Evolutionary conservation across 2,797 vertebrate species (phyloP), one percentile per base, ranked within the genome.

Genomic region (Enteromius treurensis): DNA sequence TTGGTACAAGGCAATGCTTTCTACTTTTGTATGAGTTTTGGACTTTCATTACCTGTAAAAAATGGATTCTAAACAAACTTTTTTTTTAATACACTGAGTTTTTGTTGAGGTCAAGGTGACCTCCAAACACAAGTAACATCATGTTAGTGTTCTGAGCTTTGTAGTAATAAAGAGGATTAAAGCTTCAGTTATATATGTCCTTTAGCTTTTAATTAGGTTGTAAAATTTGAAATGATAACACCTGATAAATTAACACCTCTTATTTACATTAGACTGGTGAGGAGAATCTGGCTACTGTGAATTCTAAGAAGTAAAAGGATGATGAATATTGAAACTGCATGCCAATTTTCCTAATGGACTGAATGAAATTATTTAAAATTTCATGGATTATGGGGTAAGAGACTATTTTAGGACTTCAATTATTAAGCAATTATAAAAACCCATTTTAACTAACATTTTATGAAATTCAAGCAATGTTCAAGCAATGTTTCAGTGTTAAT

Each of bases 371-470:
- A 53, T 53, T 68, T 26, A 60, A 60, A 29, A 71, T 71, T 80
- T 71, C 49, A 58, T 58, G 65, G 37, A 70, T 80, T 45, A 80
- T 58, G 32, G 37, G 34, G 34, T 76, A 58, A 58, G 34, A 58
- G 53, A 60, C 74, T 76, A 60, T 76, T 76, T 76, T 26, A 76
- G 53, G 51, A 42, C 74, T 60, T 76, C 34, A 76, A 76, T 76
- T 42, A 76, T 76, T 40, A 76, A 76, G 74, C 74, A 60, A 76
- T 76, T 76, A 76, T 26, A 76, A 76, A 76, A 76, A 60, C 53
- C 53, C 34, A 58, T 60, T 15, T 76, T 76, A 60, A 45, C 37
- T 45, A 71, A n/a, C 19, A 47, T 45, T 80, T 71, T 10, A 21
- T 7, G 23, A 70, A 71, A 80, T 70, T 60, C 17, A 80, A 70